Percentiles rank a stretch among this genome's conserved stretches.
Conservation (phyloP, 2,113 vertebrate genomes). For the Pomatorhinus ruficollis region DNA sequence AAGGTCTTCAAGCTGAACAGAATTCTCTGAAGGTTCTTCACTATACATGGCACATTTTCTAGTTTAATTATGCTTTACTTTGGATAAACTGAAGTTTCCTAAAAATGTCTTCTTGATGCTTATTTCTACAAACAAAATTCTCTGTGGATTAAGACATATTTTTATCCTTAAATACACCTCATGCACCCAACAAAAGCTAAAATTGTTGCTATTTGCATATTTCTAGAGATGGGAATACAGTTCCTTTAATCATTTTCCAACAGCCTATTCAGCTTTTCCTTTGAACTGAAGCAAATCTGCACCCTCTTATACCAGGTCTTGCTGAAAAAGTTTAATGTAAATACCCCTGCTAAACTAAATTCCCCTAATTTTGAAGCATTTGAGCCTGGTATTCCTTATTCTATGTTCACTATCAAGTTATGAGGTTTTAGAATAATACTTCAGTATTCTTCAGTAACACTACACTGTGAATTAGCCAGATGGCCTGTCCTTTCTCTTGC, state of each 20-base stretch:
- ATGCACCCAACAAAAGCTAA: background rate
- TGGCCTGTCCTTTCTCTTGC: background rate
- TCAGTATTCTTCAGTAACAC: background rate
- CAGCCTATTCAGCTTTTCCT: constrained; percentile 13
- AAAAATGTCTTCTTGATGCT: background rate
- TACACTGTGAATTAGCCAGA: background rate
- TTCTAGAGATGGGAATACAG: background rate
- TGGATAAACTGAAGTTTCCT: background rate
- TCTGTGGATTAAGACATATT: background rate
- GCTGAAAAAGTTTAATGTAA: background rate
- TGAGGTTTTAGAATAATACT: background rate
- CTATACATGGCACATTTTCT: background rate
- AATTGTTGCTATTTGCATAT: constrained; percentile 34
- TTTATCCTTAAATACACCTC: constrained; percentile 26
- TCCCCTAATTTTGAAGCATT: background rate
- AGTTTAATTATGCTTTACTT: background rate
- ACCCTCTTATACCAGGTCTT: background rate
- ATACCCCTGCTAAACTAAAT: background rate
- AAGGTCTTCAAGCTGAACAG: background rate
- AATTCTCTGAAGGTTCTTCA: background rate
- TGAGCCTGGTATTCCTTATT: background rate
- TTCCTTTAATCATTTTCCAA: constrained; percentile 39
- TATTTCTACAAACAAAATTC: background rate
- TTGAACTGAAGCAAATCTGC: background rate
- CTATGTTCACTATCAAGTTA: background rate